Percentiles rank a stretch among this genome's conserved stretches.
phyloP scores from a whole-genome alignment of 2,797 vertebrate species.

The Anas capensis region DNA sequence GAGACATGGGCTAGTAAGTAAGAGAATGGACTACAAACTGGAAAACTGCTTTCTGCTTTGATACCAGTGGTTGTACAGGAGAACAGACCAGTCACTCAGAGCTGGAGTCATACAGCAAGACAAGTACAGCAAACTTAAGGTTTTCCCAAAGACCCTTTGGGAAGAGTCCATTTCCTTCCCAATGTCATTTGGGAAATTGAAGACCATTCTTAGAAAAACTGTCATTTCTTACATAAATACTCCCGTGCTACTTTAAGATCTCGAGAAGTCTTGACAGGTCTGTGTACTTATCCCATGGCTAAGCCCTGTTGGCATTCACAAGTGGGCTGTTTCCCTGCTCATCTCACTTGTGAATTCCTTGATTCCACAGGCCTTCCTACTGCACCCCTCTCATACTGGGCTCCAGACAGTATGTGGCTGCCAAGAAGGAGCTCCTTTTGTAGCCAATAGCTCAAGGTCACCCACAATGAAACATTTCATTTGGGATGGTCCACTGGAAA shows the following conservation, averaged over 20 bases:
- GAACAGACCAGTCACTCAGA: background rate
- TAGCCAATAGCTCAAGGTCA: background rate
- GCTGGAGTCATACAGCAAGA: background rate
- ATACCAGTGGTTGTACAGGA: background rate
- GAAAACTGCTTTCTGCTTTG: background rate
- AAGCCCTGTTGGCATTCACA: background rate
- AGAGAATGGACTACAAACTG: background rate
- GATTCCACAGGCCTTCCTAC: background rate
- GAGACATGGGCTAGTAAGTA: background rate
- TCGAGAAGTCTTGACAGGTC: background rate
- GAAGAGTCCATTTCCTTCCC: no score
- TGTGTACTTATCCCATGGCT: background rate
- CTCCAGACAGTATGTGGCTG: background rate
- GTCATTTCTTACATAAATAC: background rate
- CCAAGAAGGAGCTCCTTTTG: background rate
- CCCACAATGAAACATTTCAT: background rate
- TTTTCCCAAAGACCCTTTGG: no score
- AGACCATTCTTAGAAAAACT: background rate
- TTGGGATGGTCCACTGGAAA: background rate
- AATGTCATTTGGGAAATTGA: no score
- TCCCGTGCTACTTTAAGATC: background rate
- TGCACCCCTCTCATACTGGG: background rate
- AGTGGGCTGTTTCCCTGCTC: background rate
- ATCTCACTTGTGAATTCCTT: background rate
- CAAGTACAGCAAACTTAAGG: background rate